Conservation (phyloP, 1,140 invertebrate genomes). For the Telenomus remus region DNA sequence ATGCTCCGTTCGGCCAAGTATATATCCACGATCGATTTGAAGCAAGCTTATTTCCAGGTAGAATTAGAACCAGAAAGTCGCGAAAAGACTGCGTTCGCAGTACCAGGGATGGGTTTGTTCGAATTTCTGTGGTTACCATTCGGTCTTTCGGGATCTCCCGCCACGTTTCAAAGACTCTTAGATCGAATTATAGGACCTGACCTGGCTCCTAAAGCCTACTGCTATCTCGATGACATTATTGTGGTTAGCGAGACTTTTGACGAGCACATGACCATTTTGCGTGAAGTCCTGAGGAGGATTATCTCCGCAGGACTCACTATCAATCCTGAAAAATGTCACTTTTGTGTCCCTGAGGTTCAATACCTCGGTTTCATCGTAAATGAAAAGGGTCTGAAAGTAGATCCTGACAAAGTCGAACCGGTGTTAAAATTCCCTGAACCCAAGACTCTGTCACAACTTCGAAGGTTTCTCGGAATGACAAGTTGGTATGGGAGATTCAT, state of each 20-base stretch:
- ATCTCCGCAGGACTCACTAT: constrained; percentile 42
- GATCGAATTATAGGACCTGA: constrained; percentile 63
- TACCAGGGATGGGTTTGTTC: constrained; percentile 65
- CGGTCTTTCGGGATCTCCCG: constrained; percentile 66
- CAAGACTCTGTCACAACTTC: constrained; percentile 57
- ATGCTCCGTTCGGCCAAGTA: background rate
- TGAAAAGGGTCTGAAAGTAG: constrained; percentile 52
- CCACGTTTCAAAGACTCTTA: constrained; percentile 66
- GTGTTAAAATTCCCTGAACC: constrained; percentile 63
- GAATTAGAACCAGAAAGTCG: constrained; percentile 19
- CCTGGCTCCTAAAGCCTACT: constrained; percentile 55
- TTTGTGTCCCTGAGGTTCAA: constrained; percentile 42
- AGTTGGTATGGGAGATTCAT: constrained; percentile 67
- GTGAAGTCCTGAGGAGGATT: constrained; percentile 26
- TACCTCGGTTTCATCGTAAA: constrained; percentile 56
- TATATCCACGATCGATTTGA: background rate
- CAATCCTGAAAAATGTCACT: constrained; percentile 53
- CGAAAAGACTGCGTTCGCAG: constrained; percentile 71
- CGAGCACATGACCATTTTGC: constrained; percentile 50
- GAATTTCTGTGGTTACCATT: constrained; percentile 72
- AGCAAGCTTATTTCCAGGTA: background rate
- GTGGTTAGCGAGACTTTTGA: constrained; percentile 63
- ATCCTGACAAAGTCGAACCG: constrained; percentile 58
- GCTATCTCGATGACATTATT: constrained; percentile 65
- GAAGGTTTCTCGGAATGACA: constrained; percentile 63